Evolutionary conservation across 2,888 invertebrate species (phyloP), one percentile per base, ranked within the genome.

Genomic region (Glyphotaelius pellucidus): DNA sequence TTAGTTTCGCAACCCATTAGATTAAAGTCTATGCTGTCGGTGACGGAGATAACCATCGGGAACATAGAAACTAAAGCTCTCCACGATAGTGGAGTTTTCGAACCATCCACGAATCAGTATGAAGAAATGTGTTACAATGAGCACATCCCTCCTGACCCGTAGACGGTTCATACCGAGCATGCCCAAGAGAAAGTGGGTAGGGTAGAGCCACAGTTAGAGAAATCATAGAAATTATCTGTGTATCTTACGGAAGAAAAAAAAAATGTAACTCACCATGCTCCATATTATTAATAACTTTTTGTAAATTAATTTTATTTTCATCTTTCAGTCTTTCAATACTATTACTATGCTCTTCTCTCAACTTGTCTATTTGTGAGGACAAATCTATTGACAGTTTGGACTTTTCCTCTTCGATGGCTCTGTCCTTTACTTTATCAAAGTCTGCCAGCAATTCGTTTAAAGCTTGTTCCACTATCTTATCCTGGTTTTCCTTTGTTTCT

Each of bases 331-430:
- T 95, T 94, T 94, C 79, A 94, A 95, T 90, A 95, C 92, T 92
- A 92, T 83, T 88, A 85, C 84, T 93, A 67, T 94, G 94, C 3
- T 90, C 94, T 31, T 95, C 92, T 47, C 95, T 94, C 81, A 92
- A 94, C 94, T 95, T 95, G 15, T 95, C 96, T 81, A 97, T 94
- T 93, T 96, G 96, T 47, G 95, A 94, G 93, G 96, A 95, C 94
- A 96, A 94, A 94, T 96, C 95, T 94, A 95, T 94, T 94, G 94
- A 94, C 90, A 95, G 90, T 86, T 95, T 94, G 3, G 84, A 90
- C 42, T 95, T 94, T 52, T 94, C 94, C 15, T 94, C 94, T 47
- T 96, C 95, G 47, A 96, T 92, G 35, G 96, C 94, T 89, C 95
- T 95, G 0, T 95, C 94, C 84, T 95, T 95, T 1, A 95, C 95